Conservation (phyloP, 2,888 invertebrate genomes). For the Microplitis deprimator region DNA sequence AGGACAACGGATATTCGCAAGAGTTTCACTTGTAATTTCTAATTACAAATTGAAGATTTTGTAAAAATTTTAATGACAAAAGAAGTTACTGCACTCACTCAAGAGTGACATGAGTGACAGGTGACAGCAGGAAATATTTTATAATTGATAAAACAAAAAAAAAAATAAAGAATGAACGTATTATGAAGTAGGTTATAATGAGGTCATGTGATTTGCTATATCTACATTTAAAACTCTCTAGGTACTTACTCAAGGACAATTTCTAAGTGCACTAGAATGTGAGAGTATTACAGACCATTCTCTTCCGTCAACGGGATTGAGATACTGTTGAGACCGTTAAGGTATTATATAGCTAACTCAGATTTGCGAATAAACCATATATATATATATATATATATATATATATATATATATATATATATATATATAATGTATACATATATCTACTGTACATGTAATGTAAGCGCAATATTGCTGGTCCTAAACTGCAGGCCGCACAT, state of each 20-base stretch:
- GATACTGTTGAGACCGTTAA: neutral
- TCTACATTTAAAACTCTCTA: constrained; percentile 1
- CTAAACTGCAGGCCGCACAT: constrained; percentile 1
- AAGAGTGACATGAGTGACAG: neutral
- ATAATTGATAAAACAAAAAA: constrained; percentile 9
- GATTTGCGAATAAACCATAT: neutral
- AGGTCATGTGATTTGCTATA: constrained; percentile 2
- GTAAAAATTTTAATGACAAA: neutral
- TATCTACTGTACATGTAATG: neutral
- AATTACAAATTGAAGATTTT: neutral
- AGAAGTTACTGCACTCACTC: neutral
- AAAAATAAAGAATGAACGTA: neutral
- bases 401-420: neutral
- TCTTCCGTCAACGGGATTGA: neutral
- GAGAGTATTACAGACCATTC: neutral
- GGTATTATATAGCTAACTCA: neutral
- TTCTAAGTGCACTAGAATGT: constrained; percentile 2
- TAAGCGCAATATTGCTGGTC: neutral
- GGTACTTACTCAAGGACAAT: constrained; percentile 11
- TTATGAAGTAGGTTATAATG: neutral
- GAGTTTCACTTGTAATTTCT: neutral
- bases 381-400: neutral
- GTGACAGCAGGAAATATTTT: neutral
- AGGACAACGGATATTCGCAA: neutral
- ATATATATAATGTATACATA: neutral